Conservation (phyloP, 2,113 vertebrate genomes). For the Salvelinus fontinalis region DNA sequence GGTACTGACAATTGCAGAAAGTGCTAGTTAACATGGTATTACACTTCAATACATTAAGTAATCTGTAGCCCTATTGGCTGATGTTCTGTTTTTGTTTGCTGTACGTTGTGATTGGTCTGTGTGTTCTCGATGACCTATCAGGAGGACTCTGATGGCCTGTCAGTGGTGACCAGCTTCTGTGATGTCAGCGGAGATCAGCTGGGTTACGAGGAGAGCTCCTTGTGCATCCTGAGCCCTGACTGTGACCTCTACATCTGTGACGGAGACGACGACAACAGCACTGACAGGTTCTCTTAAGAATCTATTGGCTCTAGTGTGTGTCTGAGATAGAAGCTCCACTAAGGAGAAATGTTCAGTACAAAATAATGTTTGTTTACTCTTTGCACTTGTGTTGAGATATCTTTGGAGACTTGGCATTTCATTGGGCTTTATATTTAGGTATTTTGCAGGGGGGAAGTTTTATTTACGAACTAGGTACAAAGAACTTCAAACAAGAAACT, state of each 20-base stretch:
- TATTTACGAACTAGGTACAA: no score
- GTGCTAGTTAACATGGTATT: neutral
- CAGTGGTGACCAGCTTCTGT: conserved; percentile 70
- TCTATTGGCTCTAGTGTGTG: neutral
- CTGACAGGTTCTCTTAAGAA: conserved; percentile 71
- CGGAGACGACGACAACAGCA: conserved; percentile 66
- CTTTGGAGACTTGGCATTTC: no score
- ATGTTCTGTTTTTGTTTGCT: neutral
- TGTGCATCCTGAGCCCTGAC: conserved; percentile 77
- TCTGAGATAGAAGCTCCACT: no score
- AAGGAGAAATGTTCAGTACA: no score
- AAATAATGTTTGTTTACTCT: no score
- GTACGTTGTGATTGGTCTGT: conserved; percentile 34
- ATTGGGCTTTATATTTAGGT: no score
- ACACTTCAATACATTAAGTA: no score
- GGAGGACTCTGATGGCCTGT: conserved; percentile 72
- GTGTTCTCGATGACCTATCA: conserved; percentile 52
- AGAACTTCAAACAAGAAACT: neutral
- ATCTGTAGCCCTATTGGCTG: neutral
- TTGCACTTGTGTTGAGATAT: no score
- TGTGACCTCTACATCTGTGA: conserved; percentile 79
- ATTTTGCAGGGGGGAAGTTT: no score
- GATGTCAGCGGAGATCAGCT: conserved; percentile 59
- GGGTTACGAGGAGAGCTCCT: conserved; percentile 64
- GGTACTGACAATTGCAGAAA: neutral